Evolutionary conservation across 2,797 vertebrate species (phyloP).

Genomic region (Alfaro cultratus): DNA sequence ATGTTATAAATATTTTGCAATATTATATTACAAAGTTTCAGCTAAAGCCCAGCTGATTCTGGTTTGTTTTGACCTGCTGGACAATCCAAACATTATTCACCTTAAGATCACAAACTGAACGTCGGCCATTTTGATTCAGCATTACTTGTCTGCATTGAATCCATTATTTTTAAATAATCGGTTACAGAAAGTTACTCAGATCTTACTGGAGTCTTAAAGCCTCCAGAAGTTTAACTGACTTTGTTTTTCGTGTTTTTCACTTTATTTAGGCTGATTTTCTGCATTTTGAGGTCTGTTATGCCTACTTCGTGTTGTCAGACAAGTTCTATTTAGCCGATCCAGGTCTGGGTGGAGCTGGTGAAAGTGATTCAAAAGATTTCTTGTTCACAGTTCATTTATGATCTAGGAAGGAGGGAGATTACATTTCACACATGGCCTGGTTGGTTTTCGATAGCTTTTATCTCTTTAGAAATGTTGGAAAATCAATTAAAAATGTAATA

Average conservation of each 20-base stretch:
- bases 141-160: neutral
- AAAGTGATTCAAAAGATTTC: neutral
- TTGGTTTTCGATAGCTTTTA: neutral
- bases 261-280: neutral
- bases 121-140: neutral
- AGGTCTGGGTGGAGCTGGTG: neutral
- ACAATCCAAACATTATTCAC: neutral
- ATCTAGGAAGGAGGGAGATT: neutral
- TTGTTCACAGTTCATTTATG: neutral
- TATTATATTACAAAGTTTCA: too few species aligned
- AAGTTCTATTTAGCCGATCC: neutral
- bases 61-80: neutral
- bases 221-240: neutral
- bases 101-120: neutral
- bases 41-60: too few species aligned
- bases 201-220: neutral
- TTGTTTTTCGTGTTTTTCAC: neutral
- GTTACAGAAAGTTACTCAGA: neutral
- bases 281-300: neutral
- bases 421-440: neutral
- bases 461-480: neutral
- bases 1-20: neutral
- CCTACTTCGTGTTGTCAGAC: neutral
- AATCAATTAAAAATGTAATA: neutral
- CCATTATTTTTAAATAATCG: neutral